A percentile compares a stretch with the other conserved stretches of the same genome.
These are phyloP conservation scores for Physocephala rufipes DNA, from an alignment of 2,888 invertebrate species.

Conservation along the genomic window DNA sequence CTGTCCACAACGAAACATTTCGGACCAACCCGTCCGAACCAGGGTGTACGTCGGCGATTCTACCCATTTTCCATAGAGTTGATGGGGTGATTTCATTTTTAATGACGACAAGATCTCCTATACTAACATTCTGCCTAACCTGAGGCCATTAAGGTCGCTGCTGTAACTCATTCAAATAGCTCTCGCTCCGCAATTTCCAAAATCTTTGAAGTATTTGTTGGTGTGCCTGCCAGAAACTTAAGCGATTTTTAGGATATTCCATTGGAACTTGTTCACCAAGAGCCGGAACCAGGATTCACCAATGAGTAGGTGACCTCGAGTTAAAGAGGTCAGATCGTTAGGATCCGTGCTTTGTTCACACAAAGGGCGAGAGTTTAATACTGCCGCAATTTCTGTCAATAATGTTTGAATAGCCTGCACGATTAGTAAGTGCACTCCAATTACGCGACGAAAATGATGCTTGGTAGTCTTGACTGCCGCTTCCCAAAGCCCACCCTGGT, in stretches of 20 bases:
- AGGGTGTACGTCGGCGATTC: conserved; percentile 17
- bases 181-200: conserved; percentile 42
- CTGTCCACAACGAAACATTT: too few relatives aligned
- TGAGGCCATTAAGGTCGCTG: conserved; percentile 41
- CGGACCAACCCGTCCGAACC: conserved; percentile 12
- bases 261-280: conserved; percentile 34
- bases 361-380: neutral
- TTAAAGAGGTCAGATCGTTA: neutral
- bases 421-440: conserved; percentile 3
- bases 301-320: conserved; percentile 20
- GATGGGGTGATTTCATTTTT: conserved; percentile 28
- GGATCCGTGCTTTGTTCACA: conserved; percentile 17
- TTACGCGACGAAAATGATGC: conserved; percentile 19
- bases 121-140: conserved; percentile 34
- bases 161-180: conserved; percentile 37
- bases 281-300: conserved; percentile 17
- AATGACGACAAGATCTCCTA: conserved; percentile 32
- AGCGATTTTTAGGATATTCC: conserved; percentile 24
- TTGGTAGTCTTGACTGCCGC: neutral
- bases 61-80: conserved; percentile 30
- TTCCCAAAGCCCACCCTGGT: neutral
- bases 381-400: conserved; percentile 3
- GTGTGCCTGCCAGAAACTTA: conserved; percentile 31
- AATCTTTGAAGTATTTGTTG: conserved; percentile 37
- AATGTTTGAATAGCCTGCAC: neutral